Base-by-base conservation (phyloP, 2,113 vertebrate species). In the Tylochromis polylepis region DNA sequence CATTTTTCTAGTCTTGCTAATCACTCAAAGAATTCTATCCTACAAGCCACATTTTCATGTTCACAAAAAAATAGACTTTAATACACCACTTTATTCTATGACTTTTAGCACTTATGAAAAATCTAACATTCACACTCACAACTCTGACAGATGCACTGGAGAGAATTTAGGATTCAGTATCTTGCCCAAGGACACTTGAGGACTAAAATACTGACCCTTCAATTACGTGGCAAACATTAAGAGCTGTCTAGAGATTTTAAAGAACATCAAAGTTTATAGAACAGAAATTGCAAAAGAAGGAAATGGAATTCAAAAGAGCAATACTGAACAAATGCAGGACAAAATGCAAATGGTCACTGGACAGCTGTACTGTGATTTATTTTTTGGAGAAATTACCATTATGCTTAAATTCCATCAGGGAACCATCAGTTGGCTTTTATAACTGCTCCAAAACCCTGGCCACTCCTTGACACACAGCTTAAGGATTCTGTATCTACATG, bases 101-200 rank as follows among this genome's bases (percentile, higher is more conserved):
- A 18, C 18, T 65, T 22, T 38, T 65, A 65, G 34, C 20, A 1
- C 34, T 65, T 65, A 6, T 65, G 18, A 8, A 38, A 38, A 65
- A 38, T 65, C 60, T 8, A 65, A 65, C 11, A 65, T 36, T 34
- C 29, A 60, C 59, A 60, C 59, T 60, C 29, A 62, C 1, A 20
- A 1, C 16, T 60, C 59, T 0, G 5, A 60, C 0, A 58, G 24
- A 58, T 34, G 59, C 34, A 34, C 3, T 34, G 59, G 29, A 9
- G 34, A 60, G 29, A 60, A 34, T 60, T 34, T 60, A 60, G 16
- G 29, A 34, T 60, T 65, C 2, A 8, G 31, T 65, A n/a, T 34
- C n/a, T 65, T 65, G 60, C 60, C 34, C 60, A 22, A 65, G 60
- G 34, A n/a, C 20, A 65, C 8, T 0, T 38, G 60, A 65, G 34